Percentiles rank a stretch among this genome's conserved stretches.
These are phyloP conservation scores for Ooceraea biroi DNA, from an alignment of 1,140 invertebrate genomes.

Conservation along the genomic window DNA sequence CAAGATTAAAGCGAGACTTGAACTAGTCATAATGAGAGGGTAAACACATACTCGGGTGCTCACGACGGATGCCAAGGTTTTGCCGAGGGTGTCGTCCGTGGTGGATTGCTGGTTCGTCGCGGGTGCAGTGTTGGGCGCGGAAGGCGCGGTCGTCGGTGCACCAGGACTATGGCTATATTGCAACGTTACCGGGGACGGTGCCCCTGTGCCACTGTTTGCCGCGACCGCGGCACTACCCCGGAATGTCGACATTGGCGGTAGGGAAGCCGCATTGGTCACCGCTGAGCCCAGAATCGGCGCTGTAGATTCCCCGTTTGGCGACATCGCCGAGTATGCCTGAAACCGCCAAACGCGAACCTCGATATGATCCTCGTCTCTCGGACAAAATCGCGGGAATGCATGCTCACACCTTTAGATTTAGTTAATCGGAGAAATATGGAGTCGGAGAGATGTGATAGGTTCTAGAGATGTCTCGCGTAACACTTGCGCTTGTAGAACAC, in stretches of 20 bases:
- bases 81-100: slow-evolving; percentile 91
- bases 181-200: slow-evolving; percentile 88
- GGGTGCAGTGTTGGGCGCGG: slow-evolving; percentile 83
- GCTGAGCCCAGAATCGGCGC: slow-evolving; percentile 86
- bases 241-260: slow-evolving; percentile 98
- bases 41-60: slow-evolving; percentile 81
- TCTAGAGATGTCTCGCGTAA: too few relatives aligned
- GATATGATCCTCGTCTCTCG: slow-evolving; percentile 25
- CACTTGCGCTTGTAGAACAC: too few relatives aligned
- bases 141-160: slow-evolving; percentile 85
- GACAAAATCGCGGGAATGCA: slow-evolving; percentile 24
- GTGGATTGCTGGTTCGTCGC: slow-evolving; percentile 86
- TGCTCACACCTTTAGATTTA: slow-evolving; percentile 5
- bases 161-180: slow-evolving; percentile 86
- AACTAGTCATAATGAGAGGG: too few relatives aligned
- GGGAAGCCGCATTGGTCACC: slow-evolving; percentile 89
- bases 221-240: slow-evolving; percentile 88
- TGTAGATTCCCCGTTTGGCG: slow-evolving; percentile 85
- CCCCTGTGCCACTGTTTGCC: slow-evolving; percentile 83
- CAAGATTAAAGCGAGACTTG: too few relatives aligned
- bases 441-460: too few relatives aligned
- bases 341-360: slow-evolving; percentile 67
- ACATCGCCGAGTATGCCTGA: slow-evolving; percentile 88
- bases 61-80: slow-evolving; percentile 92
- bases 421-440: slow-evolving; percentile 23